phyloP scores from a whole-genome alignment of 2,888 invertebrate genomes.

The Eupithecia dodoneata region DNA sequence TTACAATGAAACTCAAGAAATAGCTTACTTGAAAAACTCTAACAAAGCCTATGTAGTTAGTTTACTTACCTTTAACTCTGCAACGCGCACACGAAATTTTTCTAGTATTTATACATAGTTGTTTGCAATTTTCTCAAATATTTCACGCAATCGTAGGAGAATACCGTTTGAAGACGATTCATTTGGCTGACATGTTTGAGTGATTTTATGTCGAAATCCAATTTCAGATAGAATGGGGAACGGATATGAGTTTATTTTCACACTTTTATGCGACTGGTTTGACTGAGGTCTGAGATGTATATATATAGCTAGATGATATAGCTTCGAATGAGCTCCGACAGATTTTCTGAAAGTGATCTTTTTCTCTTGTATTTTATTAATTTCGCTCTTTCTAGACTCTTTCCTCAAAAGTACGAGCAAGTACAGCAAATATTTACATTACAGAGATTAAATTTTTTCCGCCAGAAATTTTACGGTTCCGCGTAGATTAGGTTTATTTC shows the following conservation, averaged over 20 bases:
- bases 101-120: not conserved
- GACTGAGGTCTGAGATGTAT: no score
- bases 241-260: conserved; percentile 30
- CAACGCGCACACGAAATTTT: not conserved
- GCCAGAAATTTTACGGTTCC: conserved; percentile 7
- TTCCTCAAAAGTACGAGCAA: not conserved
- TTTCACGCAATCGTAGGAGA: not conserved
- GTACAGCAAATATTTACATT: conserved; percentile 16
- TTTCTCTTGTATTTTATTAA: not conserved
- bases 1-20: no score
- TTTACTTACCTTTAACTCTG: not conserved
- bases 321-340: not conserved
- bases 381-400: not conserved
- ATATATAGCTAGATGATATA: not conserved
- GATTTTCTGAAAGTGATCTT: not conserved
- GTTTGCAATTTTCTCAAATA: not conserved
- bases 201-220: conserved; percentile 29
- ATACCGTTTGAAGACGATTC: conserved; percentile 12
- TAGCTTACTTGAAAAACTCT: no score
- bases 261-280: conserved; percentile 21
- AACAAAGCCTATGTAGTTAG: no score
- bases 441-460: conserved; percentile 8
- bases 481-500: conserved; percentile 9
- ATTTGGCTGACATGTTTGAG: conserved; percentile 13
- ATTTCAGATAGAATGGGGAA: conserved; percentile 29